These are phyloP conservation scores for Litocranius walleri DNA, from an alignment of 2,113 vertebrate genomes.

Conservation along the genomic window DNA sequence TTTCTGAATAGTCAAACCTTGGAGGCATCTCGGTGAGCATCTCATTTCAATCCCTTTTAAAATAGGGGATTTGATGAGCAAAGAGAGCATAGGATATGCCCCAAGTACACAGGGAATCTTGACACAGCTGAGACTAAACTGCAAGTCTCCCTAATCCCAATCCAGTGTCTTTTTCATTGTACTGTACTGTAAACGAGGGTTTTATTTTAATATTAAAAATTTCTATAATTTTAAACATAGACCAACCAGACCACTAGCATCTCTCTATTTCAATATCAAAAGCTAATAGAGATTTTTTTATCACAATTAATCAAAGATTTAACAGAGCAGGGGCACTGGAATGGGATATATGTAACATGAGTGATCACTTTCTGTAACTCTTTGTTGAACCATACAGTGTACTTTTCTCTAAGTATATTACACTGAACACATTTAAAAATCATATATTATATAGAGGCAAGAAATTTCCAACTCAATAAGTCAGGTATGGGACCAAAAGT, in stretches of 20 bases:
- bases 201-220: neutral
- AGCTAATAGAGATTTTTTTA: neutral
- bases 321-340: neutral
- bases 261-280: neutral
- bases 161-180: neutral
- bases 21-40: no score
- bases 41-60: no score
- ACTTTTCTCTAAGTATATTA: neutral
- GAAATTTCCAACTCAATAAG: neutral
- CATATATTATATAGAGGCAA: neutral
- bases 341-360: neutral
- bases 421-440: neutral
- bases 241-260: neutral
- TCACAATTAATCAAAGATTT: neutral
- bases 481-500: neutral
- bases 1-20: no score
- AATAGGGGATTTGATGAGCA: neutral
- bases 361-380: neutral
- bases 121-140: neutral
- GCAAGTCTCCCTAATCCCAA: neutral
- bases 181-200: neutral
- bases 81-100: neutral
- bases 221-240: neutral
- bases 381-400: neutral
- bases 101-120: neutral